These are phyloP conservation scores for Loriculus beryllinus DNA, from an alignment of 2,797 vertebrate species.

Conservation along the genomic window DNA sequence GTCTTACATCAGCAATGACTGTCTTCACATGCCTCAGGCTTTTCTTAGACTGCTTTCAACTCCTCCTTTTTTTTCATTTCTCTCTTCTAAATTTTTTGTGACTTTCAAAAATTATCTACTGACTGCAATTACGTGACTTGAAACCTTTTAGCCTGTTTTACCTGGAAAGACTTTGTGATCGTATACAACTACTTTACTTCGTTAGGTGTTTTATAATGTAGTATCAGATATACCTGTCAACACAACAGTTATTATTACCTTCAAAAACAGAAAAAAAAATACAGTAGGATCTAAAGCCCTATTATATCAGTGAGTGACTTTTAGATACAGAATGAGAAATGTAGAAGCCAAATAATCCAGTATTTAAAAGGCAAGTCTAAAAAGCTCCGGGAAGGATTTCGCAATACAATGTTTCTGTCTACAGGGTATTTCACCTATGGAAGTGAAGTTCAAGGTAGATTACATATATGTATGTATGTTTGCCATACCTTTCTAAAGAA, in stretches of 20 bases:
- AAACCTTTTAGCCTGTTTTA: neutral
- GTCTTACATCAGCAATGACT: constrained; percentile 11
- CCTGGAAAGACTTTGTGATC: neutral
- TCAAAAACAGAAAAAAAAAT: neutral
- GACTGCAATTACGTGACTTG: neutral
- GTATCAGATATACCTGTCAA: neutral
- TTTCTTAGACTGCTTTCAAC: constrained; percentile 31
- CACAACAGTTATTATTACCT: neutral
- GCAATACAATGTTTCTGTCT: neutral
- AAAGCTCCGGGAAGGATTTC: neutral
- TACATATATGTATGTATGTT: neutral
- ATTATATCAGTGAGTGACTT: neutral
- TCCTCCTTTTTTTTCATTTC: neutral
- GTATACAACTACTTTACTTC: neutral
- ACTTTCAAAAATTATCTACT: constrained; percentile 21
- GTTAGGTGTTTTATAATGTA: neutral
- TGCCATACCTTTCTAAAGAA: neutral
- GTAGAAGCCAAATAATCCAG: neutral
- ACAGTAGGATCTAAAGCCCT: neutral
- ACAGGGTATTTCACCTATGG: neutral
- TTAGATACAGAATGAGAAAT: neutral
- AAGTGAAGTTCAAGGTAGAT: neutral
- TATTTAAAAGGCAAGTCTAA: neutral
- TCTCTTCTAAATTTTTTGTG: constrained; percentile 2
- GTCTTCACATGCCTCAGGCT: constrained; percentile 17